Evolutionary conservation across 2,888 invertebrate species (phyloP).

Genomic region (Caenorhabditis sp.): DNA sequence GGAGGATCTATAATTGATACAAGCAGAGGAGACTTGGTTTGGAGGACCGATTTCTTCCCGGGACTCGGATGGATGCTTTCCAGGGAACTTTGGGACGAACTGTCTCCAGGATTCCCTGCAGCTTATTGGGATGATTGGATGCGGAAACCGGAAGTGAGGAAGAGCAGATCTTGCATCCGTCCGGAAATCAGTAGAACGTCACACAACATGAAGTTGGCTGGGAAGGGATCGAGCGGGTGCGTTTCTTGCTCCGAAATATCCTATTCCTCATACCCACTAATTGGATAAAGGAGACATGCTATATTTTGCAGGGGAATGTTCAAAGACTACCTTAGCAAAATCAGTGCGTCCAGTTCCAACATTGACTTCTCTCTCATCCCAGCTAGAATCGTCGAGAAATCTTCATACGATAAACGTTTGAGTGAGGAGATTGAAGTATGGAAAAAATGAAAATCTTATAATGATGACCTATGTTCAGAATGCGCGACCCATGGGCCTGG

Average conservation of each 20-base stretch:
- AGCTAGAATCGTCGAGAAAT: slow-evolving; percentile 91
- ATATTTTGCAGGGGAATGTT: slow-evolving; percentile 75
- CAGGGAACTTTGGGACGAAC: slow-evolving; percentile 90
- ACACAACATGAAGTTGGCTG: slow-evolving; percentile 88
- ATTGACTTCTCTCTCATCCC: slow-evolving; percentile 94
- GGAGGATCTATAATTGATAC: slow-evolving; percentile 58
- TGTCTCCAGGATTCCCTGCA: slow-evolving; percentile 93
- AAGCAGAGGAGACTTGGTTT: slow-evolving; percentile 87
- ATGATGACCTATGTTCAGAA: slow-evolving; percentile 36
- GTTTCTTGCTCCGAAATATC: slow-evolving; percentile 78
- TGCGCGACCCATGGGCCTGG: slow-evolving; percentile 36
- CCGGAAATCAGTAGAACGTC: slow-evolving; percentile 96
- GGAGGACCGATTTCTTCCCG: slow-evolving; percentile 98
- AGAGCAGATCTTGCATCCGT: slow-evolving; percentile 91
- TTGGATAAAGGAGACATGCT: background rate
- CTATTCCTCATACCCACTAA: background rate
- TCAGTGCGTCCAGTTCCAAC: slow-evolving; percentile 84
- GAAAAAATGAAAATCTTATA: background rate
- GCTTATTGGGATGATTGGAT: slow-evolving; percentile 98
- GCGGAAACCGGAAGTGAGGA: slow-evolving; percentile 92
- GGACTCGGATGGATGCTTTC: slow-evolving; percentile 92
- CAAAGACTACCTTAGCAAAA: slow-evolving; percentile 78
- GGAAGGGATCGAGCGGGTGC: slow-evolving; percentile 91
- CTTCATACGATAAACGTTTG: slow-evolving; percentile 57
- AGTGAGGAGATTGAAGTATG: slow-evolving; percentile 39